Conservation (phyloP, 1,140 invertebrate genomes). For the Zaprionus ornatus region DNA sequence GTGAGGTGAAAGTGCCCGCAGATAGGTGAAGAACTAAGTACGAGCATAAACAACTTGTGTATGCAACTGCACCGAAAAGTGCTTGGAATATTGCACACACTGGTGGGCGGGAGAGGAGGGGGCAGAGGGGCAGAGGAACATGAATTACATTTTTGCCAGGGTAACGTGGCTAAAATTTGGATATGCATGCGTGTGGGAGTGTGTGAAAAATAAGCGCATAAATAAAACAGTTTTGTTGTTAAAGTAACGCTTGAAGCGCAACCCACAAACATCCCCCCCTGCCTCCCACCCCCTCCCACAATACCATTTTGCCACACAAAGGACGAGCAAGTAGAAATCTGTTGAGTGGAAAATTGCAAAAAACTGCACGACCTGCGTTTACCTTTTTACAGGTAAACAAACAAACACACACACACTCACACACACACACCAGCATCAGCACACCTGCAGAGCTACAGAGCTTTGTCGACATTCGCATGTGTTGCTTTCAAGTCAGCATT, state of each 20-base stretch:
- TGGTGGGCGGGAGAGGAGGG: background rate
- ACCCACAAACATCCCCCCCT: constrained; percentile 2
- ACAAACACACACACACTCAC: constrained; percentile 23
- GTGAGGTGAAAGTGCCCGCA: background rate
- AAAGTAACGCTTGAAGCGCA: constrained; percentile 41
- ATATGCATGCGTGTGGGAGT: background rate
- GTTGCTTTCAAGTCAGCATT: constrained; percentile 61
- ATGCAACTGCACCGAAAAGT: background rate
- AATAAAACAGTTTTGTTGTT: constrained; percentile 66
- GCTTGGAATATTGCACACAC: constrained; percentile 11
- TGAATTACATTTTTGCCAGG: constrained; percentile 28
- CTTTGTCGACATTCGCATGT: constrained; percentile 30
- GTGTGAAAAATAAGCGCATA: constrained; percentile 60
- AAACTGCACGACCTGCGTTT: constrained; percentile 73
- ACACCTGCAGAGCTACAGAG: background rate
- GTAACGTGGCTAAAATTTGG: constrained; percentile 6
- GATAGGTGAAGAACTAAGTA: background rate
- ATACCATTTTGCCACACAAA: background rate
- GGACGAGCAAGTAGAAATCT: constrained; percentile 39
- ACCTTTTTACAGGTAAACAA: constrained; percentile 47
- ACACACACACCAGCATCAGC: constrained; percentile 14
- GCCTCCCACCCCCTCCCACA: background rate
- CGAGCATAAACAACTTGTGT: background rate
- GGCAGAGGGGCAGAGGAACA: constrained; percentile 4
- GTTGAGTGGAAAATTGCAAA: constrained; percentile 78